Base-by-base conservation (phyloP, 1,140 invertebrate species). In the Streblospio benedicti region DNA sequence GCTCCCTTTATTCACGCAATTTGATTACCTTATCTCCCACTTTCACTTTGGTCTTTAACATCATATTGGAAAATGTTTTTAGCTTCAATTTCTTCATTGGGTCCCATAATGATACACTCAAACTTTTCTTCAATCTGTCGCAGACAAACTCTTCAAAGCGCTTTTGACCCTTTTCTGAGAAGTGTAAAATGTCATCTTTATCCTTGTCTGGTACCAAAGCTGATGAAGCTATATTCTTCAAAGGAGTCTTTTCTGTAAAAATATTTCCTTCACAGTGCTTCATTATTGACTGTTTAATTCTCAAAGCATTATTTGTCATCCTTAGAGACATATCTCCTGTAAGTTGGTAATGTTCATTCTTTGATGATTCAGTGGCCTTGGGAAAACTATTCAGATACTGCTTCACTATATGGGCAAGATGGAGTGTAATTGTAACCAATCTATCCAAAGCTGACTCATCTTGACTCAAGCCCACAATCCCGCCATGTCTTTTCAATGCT, bases 261-360 rank as follows among this genome's bases (percentile, higher is more conserved):
- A 18, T 9, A 52, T 52, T 52, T 20, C 30, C 50, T 18, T 25
- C 50, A 31, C 14, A 52, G 33, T 52, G 30, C 30, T 9, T 30
- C 2, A 30, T 18, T 6, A 28, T 25, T 25, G 50, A 28, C 20
- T 18, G 49, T 27, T 3, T 2, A 16, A 51, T 9, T 2, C 33
- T 52, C 27, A 52, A 5, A 52, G 30, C 50, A 31, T 25, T 52
- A 30, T 4, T n/a, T 28, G 9, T 30, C 33, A n/a, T 30, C 50
- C n/a, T 31, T 31, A 52, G 27, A 52, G 50, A 25, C 28, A n/a
- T 2, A 52, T 52, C 50, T 4, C 50, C 50, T 18, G 50, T 30
- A 4, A 52, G 50, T 31, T 30, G 50, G 50, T 52, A 52, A n/a
- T 52, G 30, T 52, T 52, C 27, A 52, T 31, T 52, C 33, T 16